Base-by-base conservation (phyloP, 1,140 invertebrate genomes). In the Drosophila suzukii region DNA sequence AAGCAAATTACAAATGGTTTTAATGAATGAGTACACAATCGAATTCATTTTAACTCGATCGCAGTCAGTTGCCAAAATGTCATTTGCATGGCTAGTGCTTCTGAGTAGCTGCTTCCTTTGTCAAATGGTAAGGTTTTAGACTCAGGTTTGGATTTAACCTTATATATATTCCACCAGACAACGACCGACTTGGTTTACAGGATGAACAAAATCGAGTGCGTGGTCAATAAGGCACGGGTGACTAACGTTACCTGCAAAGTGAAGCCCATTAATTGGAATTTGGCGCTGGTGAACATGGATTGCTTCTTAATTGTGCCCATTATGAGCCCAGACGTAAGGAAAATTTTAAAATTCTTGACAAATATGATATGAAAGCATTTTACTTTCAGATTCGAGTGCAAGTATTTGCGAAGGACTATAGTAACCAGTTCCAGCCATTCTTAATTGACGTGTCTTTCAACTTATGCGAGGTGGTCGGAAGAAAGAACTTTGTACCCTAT, bases 361-460 rank as follows among this genome's bases (percentile, higher is more conserved):
- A 32, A n/a, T 32, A 15, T 3, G 3, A 38, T 17, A 7, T 10
- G 10, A 17, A 10, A 20, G 1, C 8, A 20, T 20, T 1, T 30
- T 2, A 24, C 17, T 41, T 30, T 0, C 36, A 81, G 78, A 2
- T 70, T 4, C 65, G 30, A 0, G 0, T 72, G 0, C 36, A 66
- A 15, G 10, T 76, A 0, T 76, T 61, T 6, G 58, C 67, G n/a
- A 70, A 62, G 51, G 66, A 70, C 47, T 75, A 80, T 1, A 55
- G 10, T 34, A 81, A 80, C 44, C 55, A 46, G 11, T 81, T 50
- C n/a, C 44, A 80, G 13, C 72, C 72, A 2, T 80, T 80, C 17
- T 49, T 80, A 2, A 15, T 81, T 39, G 46, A 80, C 47, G 51
- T 59, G 8, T 4, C 13, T 0, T 0, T 80, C 4, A 66, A 66